Evolutionary conservation across 1,140 invertebrate species (phyloP).

Genomic region (Charaxes varanes): DNA sequence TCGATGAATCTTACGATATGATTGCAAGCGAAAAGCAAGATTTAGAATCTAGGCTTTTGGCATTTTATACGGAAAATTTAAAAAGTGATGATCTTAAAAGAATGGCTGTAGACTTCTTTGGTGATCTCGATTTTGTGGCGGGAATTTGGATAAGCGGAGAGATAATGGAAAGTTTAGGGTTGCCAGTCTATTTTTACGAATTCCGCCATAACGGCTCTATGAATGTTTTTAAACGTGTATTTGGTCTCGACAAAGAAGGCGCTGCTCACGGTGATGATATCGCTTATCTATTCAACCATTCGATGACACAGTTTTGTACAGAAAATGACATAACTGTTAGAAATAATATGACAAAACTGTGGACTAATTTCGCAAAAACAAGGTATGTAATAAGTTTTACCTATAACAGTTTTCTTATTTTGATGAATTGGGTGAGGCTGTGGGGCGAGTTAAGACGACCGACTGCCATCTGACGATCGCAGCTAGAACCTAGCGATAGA

Average conservation of each 20-base stretch:
- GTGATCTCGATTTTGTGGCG: conserved; percentile 60
- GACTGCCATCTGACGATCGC: no score
- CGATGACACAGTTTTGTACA: conserved; percentile 39
- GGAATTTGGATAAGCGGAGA: conserved; percentile 49
- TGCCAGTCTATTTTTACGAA: conserved; percentile 41
- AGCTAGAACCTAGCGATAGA: no score
- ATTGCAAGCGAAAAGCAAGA: conserved; percentile 16
- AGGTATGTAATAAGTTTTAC: conserved; percentile 44
- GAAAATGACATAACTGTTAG: conserved; percentile 52
- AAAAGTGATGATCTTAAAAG: conserved; percentile 19
- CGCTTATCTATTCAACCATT: conserved; percentile 55
- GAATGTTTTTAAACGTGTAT: conserved; percentile 54
- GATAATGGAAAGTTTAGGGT: conserved; percentile 36
- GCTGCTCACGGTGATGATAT: conserved; percentile 69
- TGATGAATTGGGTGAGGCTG: no score
- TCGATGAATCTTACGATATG: conserved; percentile 25
- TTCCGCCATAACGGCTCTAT: conserved; percentile 62
- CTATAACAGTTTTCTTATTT: no score
- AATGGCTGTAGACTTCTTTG: conserved; percentile 35
- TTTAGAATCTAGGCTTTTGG: conserved; percentile 28
- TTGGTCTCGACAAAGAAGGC: conserved; percentile 53
- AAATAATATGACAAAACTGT: conserved; percentile 67
- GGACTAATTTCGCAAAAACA: conserved; percentile 77
- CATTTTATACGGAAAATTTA: conserved; percentile 28
- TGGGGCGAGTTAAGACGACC: no score